These are phyloP conservation scores for Neoitamus cyanurus DNA, from an alignment of 2,888 invertebrate genomes.

Conservation along the genomic window DNA sequence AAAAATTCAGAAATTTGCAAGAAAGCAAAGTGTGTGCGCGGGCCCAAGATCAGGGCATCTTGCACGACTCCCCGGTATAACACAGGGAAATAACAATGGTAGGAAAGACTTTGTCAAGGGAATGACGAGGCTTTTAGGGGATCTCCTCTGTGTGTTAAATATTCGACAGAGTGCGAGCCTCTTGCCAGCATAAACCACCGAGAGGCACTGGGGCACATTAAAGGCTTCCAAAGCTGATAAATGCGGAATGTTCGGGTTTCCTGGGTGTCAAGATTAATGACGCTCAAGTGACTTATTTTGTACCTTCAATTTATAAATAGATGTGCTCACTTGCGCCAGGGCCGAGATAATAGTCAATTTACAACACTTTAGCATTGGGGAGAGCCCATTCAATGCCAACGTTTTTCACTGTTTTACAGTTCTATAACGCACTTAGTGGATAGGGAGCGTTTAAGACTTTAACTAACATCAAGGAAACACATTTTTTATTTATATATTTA, in stretches of 20 bases:
- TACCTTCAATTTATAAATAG: conserved; percentile 10
- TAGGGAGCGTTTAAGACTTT: background rate
- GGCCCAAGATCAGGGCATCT: background rate
- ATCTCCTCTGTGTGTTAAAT: conserved; percentile 3
- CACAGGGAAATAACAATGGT: background rate
- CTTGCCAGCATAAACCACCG: background rate
- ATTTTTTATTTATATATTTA: background rate
- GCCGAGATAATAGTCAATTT: background rate
- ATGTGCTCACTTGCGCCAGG: background rate
- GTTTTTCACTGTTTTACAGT: background rate
- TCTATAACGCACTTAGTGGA: background rate
- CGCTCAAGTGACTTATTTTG: conserved; percentile 16
- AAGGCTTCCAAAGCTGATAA: conserved; percentile 14
- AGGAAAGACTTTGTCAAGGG: conserved; percentile 18
- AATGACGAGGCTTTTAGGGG: conserved; percentile 12
- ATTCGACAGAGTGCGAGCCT: background rate
- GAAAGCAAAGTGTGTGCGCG: background rate
- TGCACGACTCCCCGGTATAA: background rate
- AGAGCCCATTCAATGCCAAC: background rate
- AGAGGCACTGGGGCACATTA: background rate
- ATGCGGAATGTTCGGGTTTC: conserved; percentile 13
- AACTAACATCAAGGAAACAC: background rate
- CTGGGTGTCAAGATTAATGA: conserved; percentile 16
- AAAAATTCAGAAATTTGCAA: conserved; percentile 19
- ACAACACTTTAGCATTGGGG: background rate